These are phyloP conservation scores for Aphrophora alni DNA, from an alignment of 2,888 invertebrate species.

Conservation along the genomic window DNA sequence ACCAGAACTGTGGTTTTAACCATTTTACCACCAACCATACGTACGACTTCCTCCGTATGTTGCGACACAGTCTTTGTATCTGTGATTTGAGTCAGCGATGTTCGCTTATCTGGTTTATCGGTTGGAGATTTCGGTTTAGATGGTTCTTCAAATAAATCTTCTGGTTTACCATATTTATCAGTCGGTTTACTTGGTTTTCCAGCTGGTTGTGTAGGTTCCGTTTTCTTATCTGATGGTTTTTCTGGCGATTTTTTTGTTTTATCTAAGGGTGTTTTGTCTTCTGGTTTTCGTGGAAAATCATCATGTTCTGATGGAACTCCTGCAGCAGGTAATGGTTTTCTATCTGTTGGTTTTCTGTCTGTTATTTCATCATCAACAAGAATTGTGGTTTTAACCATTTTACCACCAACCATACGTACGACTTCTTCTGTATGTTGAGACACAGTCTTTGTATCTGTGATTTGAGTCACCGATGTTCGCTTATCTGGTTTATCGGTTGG, in stretches of 20 bases:
- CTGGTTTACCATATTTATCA: conserved; percentile 13
- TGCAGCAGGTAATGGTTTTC: conserved; percentile 29
- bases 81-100: background rate
- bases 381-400: conserved; percentile 22
- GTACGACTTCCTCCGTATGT: background rate
- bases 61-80: background rate
- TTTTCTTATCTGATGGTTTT: no score
- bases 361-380: conserved; percentile 13
- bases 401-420: conserved; percentile 17
- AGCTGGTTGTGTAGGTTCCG: no score
- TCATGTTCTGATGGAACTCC: background rate
- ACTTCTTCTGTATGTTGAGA: background rate
- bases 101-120: conserved; percentile 2
- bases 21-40: background rate
- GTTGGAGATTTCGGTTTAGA: background rate
- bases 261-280: conserved; percentile 10
- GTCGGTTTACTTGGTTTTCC: conserved; percentile 14
- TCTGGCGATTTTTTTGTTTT: no score
- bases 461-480: no score
- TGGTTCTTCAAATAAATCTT: conserved; percentile 19
- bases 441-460: background rate
- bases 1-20: conserved; percentile 22
- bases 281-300: conserved; percentile 13
- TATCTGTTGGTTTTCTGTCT: background rate
- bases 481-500: no score